These are phyloP conservation scores for Dryadula phaetusa DNA, from an alignment of 2,888 invertebrate species.

Conservation along the genomic window DNA sequence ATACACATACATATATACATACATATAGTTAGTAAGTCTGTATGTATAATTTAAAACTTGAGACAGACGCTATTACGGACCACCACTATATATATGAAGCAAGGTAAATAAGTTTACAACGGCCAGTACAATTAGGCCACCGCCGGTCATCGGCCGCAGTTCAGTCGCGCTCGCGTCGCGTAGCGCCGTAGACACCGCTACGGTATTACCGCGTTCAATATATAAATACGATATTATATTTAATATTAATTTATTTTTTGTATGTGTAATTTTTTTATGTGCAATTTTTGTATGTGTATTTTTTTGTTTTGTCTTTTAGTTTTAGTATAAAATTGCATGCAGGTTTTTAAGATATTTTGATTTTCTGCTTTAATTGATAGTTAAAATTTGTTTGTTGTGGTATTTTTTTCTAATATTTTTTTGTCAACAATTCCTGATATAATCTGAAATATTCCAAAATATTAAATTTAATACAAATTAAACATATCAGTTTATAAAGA, in stretches of 20 bases:
- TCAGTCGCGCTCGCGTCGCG: conserved; percentile 46
- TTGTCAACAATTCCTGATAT: too few relatives aligned
- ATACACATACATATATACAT: not conserved
- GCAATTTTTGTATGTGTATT: not conserved
- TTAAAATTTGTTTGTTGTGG: too few relatives aligned
- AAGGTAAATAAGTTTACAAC: conserved; percentile 19
- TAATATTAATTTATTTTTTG: not conserved
- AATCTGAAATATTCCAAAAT: too few relatives aligned
- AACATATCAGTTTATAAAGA: too few relatives aligned
- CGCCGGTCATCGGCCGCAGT: conserved; percentile 49
- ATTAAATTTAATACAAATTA: too few relatives aligned
- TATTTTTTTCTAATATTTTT: too few relatives aligned
- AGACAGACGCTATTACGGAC: not conserved
- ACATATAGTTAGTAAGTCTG: too few relatives aligned
- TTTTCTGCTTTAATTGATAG: too few relatives aligned
- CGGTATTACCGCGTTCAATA: conserved; percentile 42
- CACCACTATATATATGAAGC: not conserved
- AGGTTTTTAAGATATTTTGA: too few relatives aligned
- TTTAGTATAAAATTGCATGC: too few relatives aligned
- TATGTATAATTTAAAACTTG: not conserved
- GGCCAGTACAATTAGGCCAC: conserved; percentile 22
- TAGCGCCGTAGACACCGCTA: conserved; percentile 45
- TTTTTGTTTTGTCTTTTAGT: too few relatives aligned
- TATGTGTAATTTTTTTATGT: not conserved
- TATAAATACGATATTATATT: conserved; percentile 5